Conservation (phyloP, 2,113 vertebrate genomes). For the Nothobranchius kuhntae region DNA sequence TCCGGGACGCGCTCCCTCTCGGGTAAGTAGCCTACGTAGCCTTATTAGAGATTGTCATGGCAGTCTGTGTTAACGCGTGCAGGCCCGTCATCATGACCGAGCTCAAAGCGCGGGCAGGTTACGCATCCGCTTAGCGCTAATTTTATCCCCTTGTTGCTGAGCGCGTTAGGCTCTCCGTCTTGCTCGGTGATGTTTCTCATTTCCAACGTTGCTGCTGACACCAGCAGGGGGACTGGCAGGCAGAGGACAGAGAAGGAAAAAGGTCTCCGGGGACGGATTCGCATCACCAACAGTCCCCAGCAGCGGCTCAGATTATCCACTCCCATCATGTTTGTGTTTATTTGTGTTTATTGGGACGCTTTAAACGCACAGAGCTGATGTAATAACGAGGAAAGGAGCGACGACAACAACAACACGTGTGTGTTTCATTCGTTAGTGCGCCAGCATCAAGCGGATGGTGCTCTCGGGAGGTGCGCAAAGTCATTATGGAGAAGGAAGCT, state of each 20-base stretch:
- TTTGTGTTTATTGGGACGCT: neutral
- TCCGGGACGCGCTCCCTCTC: slow-evolving; percentile 69
- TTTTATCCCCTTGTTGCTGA: slow-evolving; percentile 73
- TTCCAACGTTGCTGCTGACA: slow-evolving; percentile 73
- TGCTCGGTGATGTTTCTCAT: slow-evolving; percentile 64
- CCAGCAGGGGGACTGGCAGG: slow-evolving; percentile 64
- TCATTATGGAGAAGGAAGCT: slow-evolving; percentile 65
- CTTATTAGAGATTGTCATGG: slow-evolving; percentile 66
- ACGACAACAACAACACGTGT: slow-evolving; percentile 75
- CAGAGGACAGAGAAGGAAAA: slow-evolving; percentile 42
- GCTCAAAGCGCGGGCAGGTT: slow-evolving; percentile 34
- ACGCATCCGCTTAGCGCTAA: slow-evolving; percentile 71
- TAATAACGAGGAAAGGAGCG: slow-evolving; percentile 36
- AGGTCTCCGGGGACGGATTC: slow-evolving; percentile 25
- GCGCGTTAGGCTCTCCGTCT: slow-evolving; percentile 34
- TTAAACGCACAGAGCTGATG: neutral
- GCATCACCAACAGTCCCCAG: slow-evolving; percentile 42
- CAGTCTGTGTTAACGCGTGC: slow-evolving; percentile 59
- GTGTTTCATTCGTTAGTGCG: slow-evolving; percentile 68
- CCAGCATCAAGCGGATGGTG: slow-evolving; percentile 59
- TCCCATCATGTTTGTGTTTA: slow-evolving; percentile 28
- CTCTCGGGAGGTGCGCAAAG: slow-evolving; percentile 70
- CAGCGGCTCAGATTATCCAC: slow-evolving; percentile 41
- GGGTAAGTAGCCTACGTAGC: slow-evolving; percentile 77
- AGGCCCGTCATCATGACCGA: slow-evolving; percentile 67